phyloP scores from a whole-genome alignment of 2,888 invertebrate species.

The Cepaea hortensis region DNA sequence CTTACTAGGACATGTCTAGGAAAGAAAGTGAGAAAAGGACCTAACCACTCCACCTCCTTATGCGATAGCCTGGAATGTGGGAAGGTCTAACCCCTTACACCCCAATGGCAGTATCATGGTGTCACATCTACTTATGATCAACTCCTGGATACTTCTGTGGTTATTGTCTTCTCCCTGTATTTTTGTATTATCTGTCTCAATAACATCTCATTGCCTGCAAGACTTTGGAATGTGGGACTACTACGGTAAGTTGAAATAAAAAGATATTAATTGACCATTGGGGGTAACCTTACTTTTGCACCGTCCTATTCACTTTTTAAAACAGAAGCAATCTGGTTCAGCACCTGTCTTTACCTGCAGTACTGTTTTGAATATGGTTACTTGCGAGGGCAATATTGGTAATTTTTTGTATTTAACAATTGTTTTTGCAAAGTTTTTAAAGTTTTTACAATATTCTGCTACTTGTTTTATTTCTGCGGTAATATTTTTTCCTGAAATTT shows the following conservation, averaged over 20 bases:
- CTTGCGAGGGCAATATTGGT: neutral
- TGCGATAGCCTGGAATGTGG: too few species aligned
- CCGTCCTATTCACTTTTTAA: neutral
- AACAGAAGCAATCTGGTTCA: neutral
- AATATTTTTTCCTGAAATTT: too few species aligned
- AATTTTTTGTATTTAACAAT: neutral
- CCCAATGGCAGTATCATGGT: too few species aligned
- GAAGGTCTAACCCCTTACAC: too few species aligned
- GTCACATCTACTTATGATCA: too few species aligned
- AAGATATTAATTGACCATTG: neutral
- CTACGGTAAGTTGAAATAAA: conserved; percentile 90
- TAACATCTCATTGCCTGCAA: conserved; percentile 53
- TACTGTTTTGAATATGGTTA: neutral
- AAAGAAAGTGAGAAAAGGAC: too few species aligned
- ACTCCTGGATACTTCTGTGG: neutral
- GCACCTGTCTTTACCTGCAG: neutral
- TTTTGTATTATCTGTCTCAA: neutral
- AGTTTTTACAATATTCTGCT: neutral
- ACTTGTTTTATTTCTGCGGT: neutral
- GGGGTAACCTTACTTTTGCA: neutral
- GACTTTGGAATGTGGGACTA: conserved; percentile 94
- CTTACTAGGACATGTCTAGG: too few species aligned
- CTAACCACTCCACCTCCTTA: too few species aligned
- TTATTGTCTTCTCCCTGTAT: neutral
- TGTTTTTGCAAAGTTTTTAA: neutral